Conservation (phyloP, 2,113 vertebrate species). For the Tupaia tana region DNA sequence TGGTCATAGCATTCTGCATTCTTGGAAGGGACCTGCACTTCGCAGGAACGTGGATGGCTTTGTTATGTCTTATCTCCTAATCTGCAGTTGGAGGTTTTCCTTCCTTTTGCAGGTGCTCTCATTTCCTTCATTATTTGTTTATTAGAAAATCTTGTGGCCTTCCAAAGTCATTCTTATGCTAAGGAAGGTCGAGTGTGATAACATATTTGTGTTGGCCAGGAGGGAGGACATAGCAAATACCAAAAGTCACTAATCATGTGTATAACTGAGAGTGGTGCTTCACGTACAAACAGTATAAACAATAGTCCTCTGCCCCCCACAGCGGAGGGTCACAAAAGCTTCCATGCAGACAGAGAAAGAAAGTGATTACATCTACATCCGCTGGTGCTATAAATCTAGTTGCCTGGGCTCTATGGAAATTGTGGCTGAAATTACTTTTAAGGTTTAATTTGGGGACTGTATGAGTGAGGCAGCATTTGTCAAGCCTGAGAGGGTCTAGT, state of each 20-base stretch:
- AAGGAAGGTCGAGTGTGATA: slow-evolving; percentile 79
- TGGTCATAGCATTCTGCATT: slow-evolving; percentile 61
- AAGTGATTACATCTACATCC: background rate
- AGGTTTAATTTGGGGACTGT: background rate
- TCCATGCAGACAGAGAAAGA: background rate
- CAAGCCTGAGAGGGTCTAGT: background rate
- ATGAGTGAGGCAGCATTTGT: background rate
- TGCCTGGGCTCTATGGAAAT: background rate
- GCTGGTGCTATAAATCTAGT: background rate
- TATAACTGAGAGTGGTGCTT: slow-evolving; percentile 71
- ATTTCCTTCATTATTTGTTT: slow-evolving; percentile 81
- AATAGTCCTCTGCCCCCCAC: slow-evolving; percentile 48
- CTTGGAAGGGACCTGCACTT: slow-evolving; percentile 66
- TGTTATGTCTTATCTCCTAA: slow-evolving; percentile 77
- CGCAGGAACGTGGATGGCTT: slow-evolving; percentile 71
- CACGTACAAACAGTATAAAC: slow-evolving; percentile 77
- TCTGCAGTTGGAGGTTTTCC: slow-evolving; percentile 78
- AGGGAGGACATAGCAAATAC: slow-evolving; percentile 75
- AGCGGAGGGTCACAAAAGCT: background rate
- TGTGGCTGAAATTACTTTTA: background rate
- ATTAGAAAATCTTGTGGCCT: slow-evolving; percentile 78
- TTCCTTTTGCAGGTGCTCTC: slow-evolving; percentile 79
- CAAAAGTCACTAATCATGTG: slow-evolving; percentile 78
- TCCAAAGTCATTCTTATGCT: slow-evolving; percentile 80
- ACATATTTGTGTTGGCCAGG: slow-evolving; percentile 81